Evolutionary conservation across 2,113 vertebrate species (phyloP).

Genomic region (Isurus oxyrinchus): DNA sequence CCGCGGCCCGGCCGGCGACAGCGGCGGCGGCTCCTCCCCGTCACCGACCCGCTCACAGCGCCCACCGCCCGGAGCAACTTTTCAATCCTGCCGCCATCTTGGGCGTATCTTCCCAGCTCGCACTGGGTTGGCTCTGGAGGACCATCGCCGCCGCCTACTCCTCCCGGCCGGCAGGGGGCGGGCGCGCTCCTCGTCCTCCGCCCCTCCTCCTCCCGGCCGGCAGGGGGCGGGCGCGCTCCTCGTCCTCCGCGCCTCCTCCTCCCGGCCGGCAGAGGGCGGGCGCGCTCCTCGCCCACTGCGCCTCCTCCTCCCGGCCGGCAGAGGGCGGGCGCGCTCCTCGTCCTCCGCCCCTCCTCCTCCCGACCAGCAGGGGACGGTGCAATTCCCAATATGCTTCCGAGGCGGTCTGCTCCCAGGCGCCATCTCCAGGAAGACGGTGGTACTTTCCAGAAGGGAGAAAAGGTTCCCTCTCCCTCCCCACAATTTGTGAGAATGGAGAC

Average conservation of each 20-base stretch:
- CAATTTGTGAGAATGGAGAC: neutral
- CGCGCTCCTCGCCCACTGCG: too few species aligned
- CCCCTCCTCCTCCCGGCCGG: neutral
- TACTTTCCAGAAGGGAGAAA: neutral
- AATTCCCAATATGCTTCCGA: neutral
- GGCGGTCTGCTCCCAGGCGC: neutral
- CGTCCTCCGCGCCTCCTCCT: neutral
- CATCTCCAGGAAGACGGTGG: neutral
- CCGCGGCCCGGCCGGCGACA: too few species aligned
- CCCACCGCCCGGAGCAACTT: constrained; percentile 57
- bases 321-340: too few species aligned
- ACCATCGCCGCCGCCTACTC: neutral
- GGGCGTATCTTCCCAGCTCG: constrained; percentile 73
- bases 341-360: neutral
- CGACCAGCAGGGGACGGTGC: neutral
- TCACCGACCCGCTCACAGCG: constrained; percentile 47
- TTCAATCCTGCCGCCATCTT: constrained; percentile 86
- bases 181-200: too few species aligned
- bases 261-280: neutral
- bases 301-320: too few species aligned
- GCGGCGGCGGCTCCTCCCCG: neutral
- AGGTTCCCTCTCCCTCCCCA: neutral
- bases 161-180: neutral
- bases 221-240: neutral
- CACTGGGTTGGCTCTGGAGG: constrained; percentile 43